A percentile compares a stretch with the other conserved stretches of the same genome.
Evolutionary conservation across 2,888 invertebrate genomes (phyloP).

Genomic region (Ferdinandea cuprea): DNA sequence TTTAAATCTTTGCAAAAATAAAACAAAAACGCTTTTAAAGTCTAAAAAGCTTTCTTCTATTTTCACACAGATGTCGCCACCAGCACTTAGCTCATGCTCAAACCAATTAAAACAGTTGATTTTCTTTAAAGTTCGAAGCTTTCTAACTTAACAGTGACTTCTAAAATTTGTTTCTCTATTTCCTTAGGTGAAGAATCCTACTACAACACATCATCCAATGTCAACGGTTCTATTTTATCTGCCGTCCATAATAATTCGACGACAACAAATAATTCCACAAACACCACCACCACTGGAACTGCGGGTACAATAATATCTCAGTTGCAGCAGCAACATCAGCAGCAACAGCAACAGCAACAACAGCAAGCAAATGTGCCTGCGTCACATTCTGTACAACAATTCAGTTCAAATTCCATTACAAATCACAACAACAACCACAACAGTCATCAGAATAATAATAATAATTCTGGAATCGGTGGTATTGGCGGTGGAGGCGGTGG

Average conservation of each 20-base stretch:
- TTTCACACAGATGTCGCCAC: background rate
- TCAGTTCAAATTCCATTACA: slow-evolving; percentile 79
- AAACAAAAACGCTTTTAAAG: too few species aligned
- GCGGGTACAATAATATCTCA: slow-evolving; percentile 78
- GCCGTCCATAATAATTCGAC: slow-evolving; percentile 83
- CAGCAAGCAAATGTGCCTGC: slow-evolving; percentile 79
- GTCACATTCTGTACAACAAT: slow-evolving; percentile 83
- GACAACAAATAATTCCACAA: slow-evolving; percentile 79
- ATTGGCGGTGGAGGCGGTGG: slow-evolving; percentile 49
- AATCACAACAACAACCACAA: slow-evolving; percentile 76
- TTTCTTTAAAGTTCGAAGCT: background rate
- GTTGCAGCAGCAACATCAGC: slow-evolving; percentile 77
- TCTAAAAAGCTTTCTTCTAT: background rate
- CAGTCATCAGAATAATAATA: slow-evolving; percentile 73
- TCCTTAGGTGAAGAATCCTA: slow-evolving; percentile 81
- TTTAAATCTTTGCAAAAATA: too few species aligned
- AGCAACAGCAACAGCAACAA: slow-evolving; percentile 75
- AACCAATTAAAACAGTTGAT: background rate
- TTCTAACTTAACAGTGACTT: slow-evolving; percentile 1
- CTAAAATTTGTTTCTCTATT: slow-evolving; percentile 1
- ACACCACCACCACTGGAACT: slow-evolving; percentile 79
- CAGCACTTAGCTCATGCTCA: background rate
- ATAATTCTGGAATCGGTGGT: slow-evolving; percentile 77
- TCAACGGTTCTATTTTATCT: slow-evolving; percentile 81
- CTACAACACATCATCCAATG: slow-evolving; percentile 80